phyloP scores from a whole-genome alignment of 2,113 vertebrate genomes.

The Empidonax traillii region DNA sequence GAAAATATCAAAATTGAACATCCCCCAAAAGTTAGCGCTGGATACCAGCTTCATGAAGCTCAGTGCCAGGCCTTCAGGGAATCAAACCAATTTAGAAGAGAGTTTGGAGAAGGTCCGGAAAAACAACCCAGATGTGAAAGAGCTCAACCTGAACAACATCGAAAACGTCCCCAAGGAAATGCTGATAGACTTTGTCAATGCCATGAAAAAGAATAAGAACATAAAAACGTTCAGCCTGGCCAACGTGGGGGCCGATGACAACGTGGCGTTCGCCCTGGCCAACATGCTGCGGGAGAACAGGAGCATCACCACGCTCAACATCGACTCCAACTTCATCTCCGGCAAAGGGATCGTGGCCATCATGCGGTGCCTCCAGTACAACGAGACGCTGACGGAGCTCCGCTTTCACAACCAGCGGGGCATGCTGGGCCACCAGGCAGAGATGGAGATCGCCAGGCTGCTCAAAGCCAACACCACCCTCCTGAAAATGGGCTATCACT shows the following conservation, averaged over 20 bases:
- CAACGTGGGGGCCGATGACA: constrained; percentile 93
- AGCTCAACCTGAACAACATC: constrained; percentile 98
- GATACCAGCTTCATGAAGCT: constrained; percentile 87
- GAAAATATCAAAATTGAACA: constrained; percentile 87
- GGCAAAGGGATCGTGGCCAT: constrained; percentile 94
- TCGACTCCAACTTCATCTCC: constrained; percentile 93
- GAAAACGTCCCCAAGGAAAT: constrained; percentile 97
- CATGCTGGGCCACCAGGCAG: constrained; percentile 94
- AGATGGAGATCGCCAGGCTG: constrained; percentile 94
- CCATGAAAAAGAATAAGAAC: constrained; percentile 91
- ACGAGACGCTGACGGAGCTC: constrained; percentile 90
- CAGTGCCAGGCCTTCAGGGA: constrained; percentile 93
- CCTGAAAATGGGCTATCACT: constrained; percentile 96
- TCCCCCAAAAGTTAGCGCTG: constrained; percentile 85
- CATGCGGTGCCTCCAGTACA: constrained; percentile 95
- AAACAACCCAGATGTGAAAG: constrained; percentile 85
- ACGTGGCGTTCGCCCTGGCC: constrained; percentile 83
- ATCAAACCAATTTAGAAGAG: constrained; percentile 91
- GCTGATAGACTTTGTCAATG: constrained; percentile 90
- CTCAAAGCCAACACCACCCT: constrained; percentile 93
- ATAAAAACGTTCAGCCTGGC: constrained; percentile 90
- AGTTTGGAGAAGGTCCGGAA: constrained; percentile 86
- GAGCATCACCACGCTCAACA: constrained; percentile 89
- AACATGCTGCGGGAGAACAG: constrained; percentile 97
- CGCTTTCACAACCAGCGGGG: constrained; percentile 99